Conservation (phyloP, 2,113 vertebrate species). For the Columba livia region DNA sequence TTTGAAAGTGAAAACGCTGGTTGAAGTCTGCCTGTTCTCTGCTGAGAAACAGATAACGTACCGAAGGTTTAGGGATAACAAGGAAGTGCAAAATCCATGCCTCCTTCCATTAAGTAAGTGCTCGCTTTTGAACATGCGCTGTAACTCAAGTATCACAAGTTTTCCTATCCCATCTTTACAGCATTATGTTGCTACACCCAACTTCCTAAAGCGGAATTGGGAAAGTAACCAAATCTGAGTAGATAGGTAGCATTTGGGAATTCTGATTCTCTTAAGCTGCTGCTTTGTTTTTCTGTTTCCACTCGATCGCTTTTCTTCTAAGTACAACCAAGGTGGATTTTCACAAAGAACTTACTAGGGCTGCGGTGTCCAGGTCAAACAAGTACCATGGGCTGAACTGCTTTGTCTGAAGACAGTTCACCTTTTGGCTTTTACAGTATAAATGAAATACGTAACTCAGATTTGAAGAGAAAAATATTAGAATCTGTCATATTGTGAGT, state of each 20-base stretch:
- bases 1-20: background rate
- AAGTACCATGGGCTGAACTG: background rate
- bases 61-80: background rate
- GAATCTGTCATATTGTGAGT: background rate
- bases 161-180: background rate
- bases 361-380: background rate
- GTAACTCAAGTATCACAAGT: background rate
- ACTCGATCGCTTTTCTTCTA: background rate
- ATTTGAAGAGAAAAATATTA: background rate
- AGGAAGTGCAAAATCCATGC: background rate
- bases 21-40: background rate
- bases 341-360: background rate
- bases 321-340: background rate
- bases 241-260: background rate
- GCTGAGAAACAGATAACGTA: background rate
- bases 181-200: background rate
- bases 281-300: conserved; percentile 18
- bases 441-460: background rate
- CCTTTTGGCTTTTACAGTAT: background rate
- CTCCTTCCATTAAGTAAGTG: background rate
- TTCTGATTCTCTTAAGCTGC: background rate
- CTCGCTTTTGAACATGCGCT: background rate
- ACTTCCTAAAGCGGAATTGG: background rate
- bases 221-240: background rate
- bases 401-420: background rate